A percentile compares a stretch with the other conserved stretches of the same genome.
phyloP scores from a whole-genome alignment of 2,888 invertebrate genomes.

The Rhagonycha lutea region DNA sequence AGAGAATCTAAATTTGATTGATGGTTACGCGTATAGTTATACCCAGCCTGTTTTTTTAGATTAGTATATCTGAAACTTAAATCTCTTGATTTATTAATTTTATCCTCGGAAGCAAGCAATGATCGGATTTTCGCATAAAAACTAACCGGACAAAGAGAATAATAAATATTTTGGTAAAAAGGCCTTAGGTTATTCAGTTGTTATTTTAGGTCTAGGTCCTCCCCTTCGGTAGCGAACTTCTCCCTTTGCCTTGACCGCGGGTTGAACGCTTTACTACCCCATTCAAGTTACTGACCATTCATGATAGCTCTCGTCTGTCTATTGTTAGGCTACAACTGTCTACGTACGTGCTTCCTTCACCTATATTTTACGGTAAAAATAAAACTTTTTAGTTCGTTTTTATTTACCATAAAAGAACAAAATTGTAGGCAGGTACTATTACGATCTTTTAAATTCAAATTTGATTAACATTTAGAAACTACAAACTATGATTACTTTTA shows the following conservation, averaged over 20 bases:
- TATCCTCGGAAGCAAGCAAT: not conserved
- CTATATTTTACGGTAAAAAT: slow-evolving; percentile 16
- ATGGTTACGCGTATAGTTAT: not conserved
- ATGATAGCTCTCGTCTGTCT: slow-evolving; percentile 32
- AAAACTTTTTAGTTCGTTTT: not conserved
- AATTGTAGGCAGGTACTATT: not conserved
- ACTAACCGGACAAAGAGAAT: not conserved
- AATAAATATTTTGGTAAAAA: slow-evolving; percentile 25
- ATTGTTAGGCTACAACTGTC: slow-evolving; percentile 30
- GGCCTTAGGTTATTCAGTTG: slow-evolving; percentile 21
- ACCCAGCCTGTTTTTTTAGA: no score
- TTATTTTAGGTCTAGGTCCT: slow-evolving; percentile 29
- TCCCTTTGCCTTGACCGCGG: slow-evolving; percentile 37
- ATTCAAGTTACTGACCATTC: slow-evolving; percentile 39
- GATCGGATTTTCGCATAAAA: not conserved
- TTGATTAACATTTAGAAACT: not conserved
- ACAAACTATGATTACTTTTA: not conserved
- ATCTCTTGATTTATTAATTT: not conserved
- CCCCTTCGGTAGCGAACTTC: slow-evolving; percentile 21
- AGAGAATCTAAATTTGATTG: not conserved
- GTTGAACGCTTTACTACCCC: slow-evolving; percentile 38
- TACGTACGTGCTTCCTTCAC: slow-evolving; percentile 25
- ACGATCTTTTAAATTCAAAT: not conserved
- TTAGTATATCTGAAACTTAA: not conserved
- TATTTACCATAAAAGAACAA: not conserved